Percentiles rank a stretch among this genome's conserved stretches.
Evolutionary conservation across 2,113 vertebrate genomes (phyloP).

Genomic region (Cyprinodon brontotheroides): DNA sequence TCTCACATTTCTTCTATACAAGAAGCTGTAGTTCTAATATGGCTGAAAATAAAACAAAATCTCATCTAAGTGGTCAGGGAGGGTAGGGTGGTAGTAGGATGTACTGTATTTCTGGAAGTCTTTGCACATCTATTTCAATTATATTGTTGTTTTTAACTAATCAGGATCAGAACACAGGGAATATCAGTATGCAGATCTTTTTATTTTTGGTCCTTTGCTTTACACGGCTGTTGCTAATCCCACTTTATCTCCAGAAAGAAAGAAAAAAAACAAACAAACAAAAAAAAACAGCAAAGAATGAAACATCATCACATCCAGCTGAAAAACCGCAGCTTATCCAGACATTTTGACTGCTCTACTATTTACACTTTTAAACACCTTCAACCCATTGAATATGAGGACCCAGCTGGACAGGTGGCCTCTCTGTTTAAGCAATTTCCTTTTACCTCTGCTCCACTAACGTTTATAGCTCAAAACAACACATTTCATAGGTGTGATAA

Average conservation of each 20-base stretch:
- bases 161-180: slow-evolving; percentile 16
- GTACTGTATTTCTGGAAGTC: neutral
- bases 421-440: slow-evolving; percentile 38
- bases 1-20: too few species aligned
- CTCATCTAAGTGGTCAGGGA: neutral
- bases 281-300: slow-evolving; percentile 31
- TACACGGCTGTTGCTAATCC: slow-evolving; percentile 5
- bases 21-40: neutral
- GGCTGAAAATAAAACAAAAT: neutral
- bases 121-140: neutral
- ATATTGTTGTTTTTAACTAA: neutral
- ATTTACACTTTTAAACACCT: neutral
- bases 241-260: slow-evolving; percentile 11
- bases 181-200: slow-evolving; percentile 49
- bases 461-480: slow-evolving; percentile 34
- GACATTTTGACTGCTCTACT: neutral
- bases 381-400: slow-evolving; percentile 8
- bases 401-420: slow-evolving; percentile 34
- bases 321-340: slow-evolving; percentile 10
- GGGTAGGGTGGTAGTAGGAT: neutral
- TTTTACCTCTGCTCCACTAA: slow-evolving; percentile 26
- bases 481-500: slow-evolving; percentile 52
- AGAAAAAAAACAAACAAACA: neutral
- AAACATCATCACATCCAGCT: slow-evolving; percentile 32
- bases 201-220: slow-evolving; percentile 52